Base-by-base conservation (phyloP, 2,797 vertebrate genomes). In the Ctenopoma kingsleyae region DNA sequence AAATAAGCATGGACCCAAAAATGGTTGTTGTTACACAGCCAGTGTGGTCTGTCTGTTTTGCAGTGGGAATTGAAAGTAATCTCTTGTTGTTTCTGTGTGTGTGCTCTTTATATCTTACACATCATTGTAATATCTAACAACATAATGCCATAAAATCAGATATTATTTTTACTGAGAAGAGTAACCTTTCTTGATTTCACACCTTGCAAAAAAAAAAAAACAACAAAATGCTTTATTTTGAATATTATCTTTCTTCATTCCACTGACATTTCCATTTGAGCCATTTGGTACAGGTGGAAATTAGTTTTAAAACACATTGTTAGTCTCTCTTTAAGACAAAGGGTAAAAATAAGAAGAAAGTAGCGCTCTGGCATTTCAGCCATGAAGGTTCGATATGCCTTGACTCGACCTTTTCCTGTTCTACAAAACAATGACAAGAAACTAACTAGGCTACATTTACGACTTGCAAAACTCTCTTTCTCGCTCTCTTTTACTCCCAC, bases 311-410 rank as follows among this genome's bases (percentile, higher is more conserved):
- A 56, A 61, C 2, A n/a, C 0, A 5, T 30, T 52, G 41, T 44
- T 49, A 46, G 30, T 65, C 20, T 68, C 62, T 17, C 22, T 74
- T 78, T 32, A 64, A 78, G 38, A 70, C 32, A 66, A 73, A 74
- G 80, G 27, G 41, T 68, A 35, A 63, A 64, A 60, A 30, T 43
- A 47, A 67, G 36, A 77, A 61, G 51, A 87, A 77, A 69, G 66
- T 43, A 76, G 65, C 75, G 65, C 73, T 60, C 56, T 88, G 78
- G 76, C 81, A 87, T 88, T 90, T 90, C 55, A 71, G 55, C 80
- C 56, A 35, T 71, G 71, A 35, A 82, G 50, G 81, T 87, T 78
- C 20, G 55, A 84, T 84, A 74, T 77, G 60, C 70, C 41, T 80
- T 5, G 17, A 52, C 49, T 67, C 38, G 81, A 87, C 89, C 83